phyloP scores from a whole-genome alignment of 2,797 vertebrate species.

The Phoxinus dragarum region DNA sequence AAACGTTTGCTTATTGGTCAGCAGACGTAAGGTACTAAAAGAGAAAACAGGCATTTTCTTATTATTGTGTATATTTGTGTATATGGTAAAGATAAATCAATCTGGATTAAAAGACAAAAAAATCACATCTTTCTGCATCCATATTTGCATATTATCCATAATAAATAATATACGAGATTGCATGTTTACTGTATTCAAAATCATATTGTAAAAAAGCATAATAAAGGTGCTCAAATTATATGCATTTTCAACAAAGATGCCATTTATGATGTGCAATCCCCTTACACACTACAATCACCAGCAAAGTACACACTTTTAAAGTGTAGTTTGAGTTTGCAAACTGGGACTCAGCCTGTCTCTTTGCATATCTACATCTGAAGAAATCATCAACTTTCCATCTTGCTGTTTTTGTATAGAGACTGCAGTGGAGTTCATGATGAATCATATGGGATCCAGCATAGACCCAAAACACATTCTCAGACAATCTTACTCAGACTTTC shows the following conservation, averaged over 20 bases:
- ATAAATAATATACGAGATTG: background rate
- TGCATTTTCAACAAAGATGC: background rate
- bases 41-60: background rate
- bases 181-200: background rate
- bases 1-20: constrained; percentile 26
- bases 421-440: constrained; percentile 31
- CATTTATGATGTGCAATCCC: background rate
- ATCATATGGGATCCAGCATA: constrained; percentile 42
- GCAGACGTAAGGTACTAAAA: constrained; percentile 20
- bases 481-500: constrained; percentile 19
- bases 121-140: background rate
- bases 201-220: background rate
- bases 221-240: background rate
- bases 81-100: background rate
- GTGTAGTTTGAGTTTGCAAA: background rate
- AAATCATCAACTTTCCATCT: constrained; percentile 25
- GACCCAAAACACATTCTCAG: constrained; percentile 41
- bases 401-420: constrained; percentile 29
- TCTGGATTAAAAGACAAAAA: background rate
- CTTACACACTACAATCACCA: background rate
- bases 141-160: background rate
- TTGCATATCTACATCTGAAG: constrained; percentile 12
- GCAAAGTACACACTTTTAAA: background rate
- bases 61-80: background rate
- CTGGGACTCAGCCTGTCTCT: background rate